Evolutionary conservation across 2,113 vertebrate species (phyloP).

Genomic region (Carettochelys insculpta): DNA sequence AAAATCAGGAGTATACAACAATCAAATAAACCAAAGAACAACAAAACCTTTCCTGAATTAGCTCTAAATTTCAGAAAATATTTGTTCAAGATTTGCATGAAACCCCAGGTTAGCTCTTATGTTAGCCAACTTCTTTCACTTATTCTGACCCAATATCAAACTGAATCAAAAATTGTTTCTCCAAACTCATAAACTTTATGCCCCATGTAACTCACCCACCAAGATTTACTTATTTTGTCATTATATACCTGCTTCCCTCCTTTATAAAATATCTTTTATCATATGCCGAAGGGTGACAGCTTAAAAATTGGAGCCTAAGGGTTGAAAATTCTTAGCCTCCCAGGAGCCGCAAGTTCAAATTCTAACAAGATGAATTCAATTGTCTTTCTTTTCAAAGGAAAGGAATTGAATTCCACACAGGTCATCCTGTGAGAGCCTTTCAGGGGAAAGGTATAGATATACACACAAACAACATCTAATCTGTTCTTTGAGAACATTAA

Average conservation of each 20-base stretch:
- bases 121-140: not conserved
- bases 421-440: conserved; percentile 34
- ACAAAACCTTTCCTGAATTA: not conserved
- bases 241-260: conserved; percentile 57
- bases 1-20: not conserved
- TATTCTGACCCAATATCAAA: not conserved
- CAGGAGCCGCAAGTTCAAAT: conserved; percentile 61
- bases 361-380: conserved; percentile 56
- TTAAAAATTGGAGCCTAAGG: conserved; percentile 64
- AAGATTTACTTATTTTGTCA: conserved; percentile 24
- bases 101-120: not conserved
- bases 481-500: conserved; percentile 49
- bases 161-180: not conserved
- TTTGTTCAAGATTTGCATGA: not conserved
- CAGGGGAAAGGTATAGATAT: conserved; percentile 26
- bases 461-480: conserved; percentile 47
- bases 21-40: not conserved
- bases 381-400: conserved; percentile 55
- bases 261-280: conserved; percentile 55
- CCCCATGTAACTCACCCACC: conserved; percentile 46
- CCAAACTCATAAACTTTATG: conserved; percentile 23
- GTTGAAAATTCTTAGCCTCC: conserved; percentile 66
- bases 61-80: not conserved
- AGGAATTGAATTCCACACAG: conserved; percentile 55
- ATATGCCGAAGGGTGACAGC: conserved; percentile 32